Evolutionary conservation across 2,113 vertebrate genomes (phyloP), one percentile per base, ranked within the genome.

Genomic region (Oryzias javanicus): DNA sequence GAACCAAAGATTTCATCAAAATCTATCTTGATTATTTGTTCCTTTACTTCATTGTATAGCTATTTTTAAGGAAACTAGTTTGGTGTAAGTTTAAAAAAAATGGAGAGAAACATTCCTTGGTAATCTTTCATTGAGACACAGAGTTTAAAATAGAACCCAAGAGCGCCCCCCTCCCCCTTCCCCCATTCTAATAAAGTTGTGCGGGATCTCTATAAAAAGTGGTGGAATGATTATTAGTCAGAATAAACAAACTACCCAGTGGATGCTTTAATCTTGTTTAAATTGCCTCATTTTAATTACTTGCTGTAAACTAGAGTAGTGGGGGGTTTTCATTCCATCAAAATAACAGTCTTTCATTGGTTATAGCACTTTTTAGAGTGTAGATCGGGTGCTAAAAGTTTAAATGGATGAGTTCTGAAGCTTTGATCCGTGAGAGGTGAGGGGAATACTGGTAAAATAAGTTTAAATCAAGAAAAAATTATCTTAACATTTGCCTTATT

Each of bases 61-160:
- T 76, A 88, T 85, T 83, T 87, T 75, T 52, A 20, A 55, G 69
- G 67, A 51, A 35, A 69, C 76, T 59, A 65, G 25, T 20, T 66
- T 80, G 80, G 73, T 82, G 64, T 70, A 74, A 56, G 83, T 87
- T 79, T 64, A n/a, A 55, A 56, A 42, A 68, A 81, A 82, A 83
- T 75, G 53, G 60, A 61, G 67, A 70, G 24, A 41, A 62, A 62
- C 85, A 90, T 91, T 89, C 89, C 80, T 76, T n/a, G 54, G 76
- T 76, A 81, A 85, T 89, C 74, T 68, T 63, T 79, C 74, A 79
- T 72, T 79, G 79, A 87, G 77, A 86, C 64, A 83, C 51, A 71
- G 48, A 60, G 50, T 80, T 76, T 66, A 74, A 87, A 91, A 91
- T 88, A 91, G 84, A 88, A 83, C 53, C 65, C 76, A 71, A 45